Evolutionary conservation across 2,888 invertebrate genomes (phyloP).

Genomic region (Stegana nigrithorax): DNA sequence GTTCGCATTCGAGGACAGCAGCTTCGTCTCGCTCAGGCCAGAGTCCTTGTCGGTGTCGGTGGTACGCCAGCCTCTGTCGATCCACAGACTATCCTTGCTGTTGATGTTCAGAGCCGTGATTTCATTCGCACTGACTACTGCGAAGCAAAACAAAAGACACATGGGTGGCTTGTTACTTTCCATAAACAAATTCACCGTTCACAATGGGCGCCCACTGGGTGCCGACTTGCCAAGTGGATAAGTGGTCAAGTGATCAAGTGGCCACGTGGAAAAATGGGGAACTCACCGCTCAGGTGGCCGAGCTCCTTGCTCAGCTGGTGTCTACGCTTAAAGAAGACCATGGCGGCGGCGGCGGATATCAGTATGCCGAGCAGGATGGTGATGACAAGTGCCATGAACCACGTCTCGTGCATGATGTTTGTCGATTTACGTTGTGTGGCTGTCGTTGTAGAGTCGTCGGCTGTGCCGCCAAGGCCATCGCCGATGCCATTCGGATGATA

Average conservation of each 20-base stretch:
- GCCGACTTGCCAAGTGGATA: too few species aligned
- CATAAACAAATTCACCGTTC: not conserved
- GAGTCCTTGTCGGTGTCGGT: constrained; percentile 76
- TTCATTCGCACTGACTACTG: constrained; percentile 70
- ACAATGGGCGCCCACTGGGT: not conserved
- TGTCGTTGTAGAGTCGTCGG: constrained; percentile 64
- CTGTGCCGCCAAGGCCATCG: constrained; percentile 37
- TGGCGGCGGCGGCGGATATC: constrained; percentile 63
- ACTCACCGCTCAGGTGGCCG: constrained; percentile 74
- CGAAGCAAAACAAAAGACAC: constrained; percentile 7
- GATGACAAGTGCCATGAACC: constrained; percentile 67
- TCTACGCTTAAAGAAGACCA: constrained; percentile 67
- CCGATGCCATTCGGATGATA: constrained; percentile 54
- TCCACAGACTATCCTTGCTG: constrained; percentile 77
- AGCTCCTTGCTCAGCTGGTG: constrained; percentile 71
- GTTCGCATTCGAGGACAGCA: constrained; percentile 71
- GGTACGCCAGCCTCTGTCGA: constrained; percentile 77
- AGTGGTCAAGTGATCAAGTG: too few species aligned
- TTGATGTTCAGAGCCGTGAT: constrained; percentile 69
- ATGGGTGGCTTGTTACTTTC: constrained; percentile 1
- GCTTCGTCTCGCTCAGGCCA: constrained; percentile 71
- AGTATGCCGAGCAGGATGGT: constrained; percentile 64
- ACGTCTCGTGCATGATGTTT: constrained; percentile 66
- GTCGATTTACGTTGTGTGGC: constrained; percentile 67
- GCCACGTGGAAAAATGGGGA: too few species aligned